These are phyloP conservation scores for Lemur catta DNA, from an alignment of 2,797 vertebrate genomes.

Conservation along the genomic window DNA sequence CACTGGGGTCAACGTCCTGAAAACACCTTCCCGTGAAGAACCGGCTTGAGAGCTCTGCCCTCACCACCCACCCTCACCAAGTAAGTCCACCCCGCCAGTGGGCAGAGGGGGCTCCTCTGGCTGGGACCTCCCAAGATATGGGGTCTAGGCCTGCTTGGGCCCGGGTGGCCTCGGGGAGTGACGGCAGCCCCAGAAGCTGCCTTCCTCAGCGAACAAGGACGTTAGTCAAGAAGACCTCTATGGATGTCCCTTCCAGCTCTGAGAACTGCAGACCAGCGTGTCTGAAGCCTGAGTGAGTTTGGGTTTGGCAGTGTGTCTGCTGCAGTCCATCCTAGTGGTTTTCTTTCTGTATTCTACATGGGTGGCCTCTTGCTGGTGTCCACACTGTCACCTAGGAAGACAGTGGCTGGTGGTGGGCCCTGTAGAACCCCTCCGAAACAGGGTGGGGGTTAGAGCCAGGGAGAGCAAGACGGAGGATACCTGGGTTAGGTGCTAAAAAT, in stretches of 20 bases:
- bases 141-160: neutral
- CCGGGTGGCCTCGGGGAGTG: neutral
- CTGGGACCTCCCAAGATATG: neutral
- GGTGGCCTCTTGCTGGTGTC: neutral
- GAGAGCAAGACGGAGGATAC: neutral
- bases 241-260: neutral
- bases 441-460: neutral
- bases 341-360: neutral
- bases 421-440: neutral
- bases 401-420: neutral
- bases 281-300: neutral
- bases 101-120: neutral
- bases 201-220: neutral
- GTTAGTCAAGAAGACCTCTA: neutral
- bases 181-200: neutral
- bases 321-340: neutral
- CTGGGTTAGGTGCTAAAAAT: neutral
- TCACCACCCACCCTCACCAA: neutral
- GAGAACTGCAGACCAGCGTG: neutral
- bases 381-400: neutral
- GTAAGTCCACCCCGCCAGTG: too few species aligned
- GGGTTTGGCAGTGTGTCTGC: neutral
- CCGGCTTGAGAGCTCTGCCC: neutral
- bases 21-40: neutral
- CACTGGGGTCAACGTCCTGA: fast-evolving